A percentile compares a stretch with the other conserved stretches of the same genome.
phyloP scores from a whole-genome alignment of 2,113 vertebrate genomes.

The Bos javanicus region DNA sequence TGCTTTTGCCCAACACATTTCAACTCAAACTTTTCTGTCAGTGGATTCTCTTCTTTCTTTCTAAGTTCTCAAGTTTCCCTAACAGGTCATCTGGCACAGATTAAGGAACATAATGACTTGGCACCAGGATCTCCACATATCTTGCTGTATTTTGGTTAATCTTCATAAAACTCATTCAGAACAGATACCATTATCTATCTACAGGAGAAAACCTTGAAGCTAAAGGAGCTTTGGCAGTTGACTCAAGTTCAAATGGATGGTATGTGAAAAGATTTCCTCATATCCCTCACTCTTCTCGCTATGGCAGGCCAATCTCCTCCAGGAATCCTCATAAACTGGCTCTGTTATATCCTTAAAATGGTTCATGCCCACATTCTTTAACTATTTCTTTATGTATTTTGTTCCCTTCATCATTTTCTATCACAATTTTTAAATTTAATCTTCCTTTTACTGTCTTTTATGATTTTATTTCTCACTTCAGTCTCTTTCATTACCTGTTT shows the following conservation, averaged over 20 bases:
- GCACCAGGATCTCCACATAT: background rate
- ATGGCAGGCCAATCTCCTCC: background rate
- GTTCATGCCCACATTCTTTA: background rate
- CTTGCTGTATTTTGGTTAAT: background rate
- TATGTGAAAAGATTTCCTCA: background rate
- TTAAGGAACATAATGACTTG: background rate
- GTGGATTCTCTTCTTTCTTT: background rate
- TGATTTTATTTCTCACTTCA: background rate
- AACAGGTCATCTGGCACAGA: background rate
- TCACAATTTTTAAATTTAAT: background rate
- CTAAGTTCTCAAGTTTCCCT: background rate
- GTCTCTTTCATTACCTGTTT: background rate
- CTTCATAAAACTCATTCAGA: background rate
- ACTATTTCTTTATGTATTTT: background rate
- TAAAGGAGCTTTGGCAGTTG: background rate
- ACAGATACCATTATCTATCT: background rate
- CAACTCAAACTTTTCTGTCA: conserved; percentile 56
- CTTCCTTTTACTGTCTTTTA: background rate
- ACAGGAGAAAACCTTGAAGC: background rate
- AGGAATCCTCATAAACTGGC: background rate
- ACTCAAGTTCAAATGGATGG: background rate
- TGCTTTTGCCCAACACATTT: conserved; percentile 80
- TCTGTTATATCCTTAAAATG: background rate
- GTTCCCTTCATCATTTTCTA: background rate
- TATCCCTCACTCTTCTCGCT: background rate